Base-by-base conservation (phyloP, 2,888 invertebrate species). In the Theretra japonica region DNA sequence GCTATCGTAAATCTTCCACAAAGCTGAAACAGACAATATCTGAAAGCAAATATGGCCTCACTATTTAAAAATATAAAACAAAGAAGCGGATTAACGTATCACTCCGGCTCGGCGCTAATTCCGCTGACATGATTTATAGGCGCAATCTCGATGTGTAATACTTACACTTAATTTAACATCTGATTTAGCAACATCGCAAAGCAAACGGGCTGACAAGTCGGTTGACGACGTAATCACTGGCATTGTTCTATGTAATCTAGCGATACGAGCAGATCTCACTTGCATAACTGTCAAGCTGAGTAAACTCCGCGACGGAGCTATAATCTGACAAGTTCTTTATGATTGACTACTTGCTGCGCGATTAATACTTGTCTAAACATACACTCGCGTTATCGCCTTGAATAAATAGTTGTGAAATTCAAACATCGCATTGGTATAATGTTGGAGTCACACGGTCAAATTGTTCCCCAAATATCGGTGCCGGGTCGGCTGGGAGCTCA, bases 61-160 rank as follows among this genome's bases (percentile, higher is more conserved):
- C 93, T 92, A 93, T 94, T 92, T 92, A 93, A 93, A 92, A 93
- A 92, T 91, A 92, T 86, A 91, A 93, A 93, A 93, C 92, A 93
- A 92, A 93, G 93, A 93, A 82, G 84, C 87, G 87, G 94, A 94
- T 94, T 94, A 93, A 92, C 86, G 93, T 90, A 93, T 94, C 94
- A 93, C 90, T 87, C 86, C 82, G 75, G 85, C 86, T 77, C 82
- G 82, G 83, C 83, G 86, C 81, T 93, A 91, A 92, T 89, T 84
- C 91, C 86, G 81, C 81, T 91, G 93, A 93, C 94, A 90, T 92
- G 90, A 92, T 92, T 92, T 93, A 90, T 89, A 88, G 83, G 80
- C 80, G 84, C 90, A 91, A 90, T 90, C 89, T 89, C 82, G 81
- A 86, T 87, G 88, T 88, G 88, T 88, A 85, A 86, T 83, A 85